A percentile compares a stretch with the other conserved stretches of the same genome.
Conservation (phyloP, 64 coral and sea anemone genomes). For the Pocillopora damicornis region DNA sequence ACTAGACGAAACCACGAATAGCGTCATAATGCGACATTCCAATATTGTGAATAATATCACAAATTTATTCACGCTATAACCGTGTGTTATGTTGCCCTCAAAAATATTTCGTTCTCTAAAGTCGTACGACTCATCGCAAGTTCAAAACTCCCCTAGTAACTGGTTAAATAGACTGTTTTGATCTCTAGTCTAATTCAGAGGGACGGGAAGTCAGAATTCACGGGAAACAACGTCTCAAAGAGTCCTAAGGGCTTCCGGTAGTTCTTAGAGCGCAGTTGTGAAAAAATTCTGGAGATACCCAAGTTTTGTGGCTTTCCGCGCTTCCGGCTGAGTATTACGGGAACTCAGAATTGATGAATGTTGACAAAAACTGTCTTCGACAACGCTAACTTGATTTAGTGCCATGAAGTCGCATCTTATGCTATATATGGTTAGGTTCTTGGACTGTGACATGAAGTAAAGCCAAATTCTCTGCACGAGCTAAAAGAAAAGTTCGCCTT, state of each 20-base stretch:
- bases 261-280: neutral
- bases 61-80: neutral
- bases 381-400: neutral
- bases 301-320: neutral
- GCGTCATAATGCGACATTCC: conserved; percentile 14
- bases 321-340: conserved; percentile 5
- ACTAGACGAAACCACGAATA: conserved; percentile 23
- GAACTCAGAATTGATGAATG: neutral
- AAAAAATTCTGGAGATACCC: conserved; percentile 18
- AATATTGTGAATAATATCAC: conserved; percentile 6
- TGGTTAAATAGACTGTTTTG: neutral
- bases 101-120: neutral
- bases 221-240: neutral
- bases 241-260: conserved; percentile 2
- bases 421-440: neutral
- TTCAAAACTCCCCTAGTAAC: neutral
- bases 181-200: neutral
- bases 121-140: neutral
- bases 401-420: neutral
- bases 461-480: neutral
- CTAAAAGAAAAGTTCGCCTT: neutral
- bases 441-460: neutral
- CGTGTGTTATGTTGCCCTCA: too few relatives aligned
- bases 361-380: conserved; percentile 1
- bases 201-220: neutral